Conservation (phyloP, 2,888 invertebrate species). For the Metacarcinus magister region DNA sequence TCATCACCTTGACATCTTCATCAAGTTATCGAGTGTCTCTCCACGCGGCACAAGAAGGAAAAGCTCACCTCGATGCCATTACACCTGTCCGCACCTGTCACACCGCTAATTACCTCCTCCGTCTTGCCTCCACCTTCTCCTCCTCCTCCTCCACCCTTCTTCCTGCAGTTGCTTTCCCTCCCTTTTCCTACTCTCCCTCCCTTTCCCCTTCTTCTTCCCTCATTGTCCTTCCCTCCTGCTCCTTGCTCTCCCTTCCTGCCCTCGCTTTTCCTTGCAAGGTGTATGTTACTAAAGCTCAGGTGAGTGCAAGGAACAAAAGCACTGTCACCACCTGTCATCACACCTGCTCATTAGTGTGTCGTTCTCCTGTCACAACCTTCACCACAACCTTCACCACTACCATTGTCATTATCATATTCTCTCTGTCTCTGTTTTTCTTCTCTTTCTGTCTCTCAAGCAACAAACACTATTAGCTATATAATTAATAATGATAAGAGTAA, state of each 20-base stretch:
- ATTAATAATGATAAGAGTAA: too few relatives aligned
- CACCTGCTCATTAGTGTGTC: not conserved
- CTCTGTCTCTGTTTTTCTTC: slow-evolving; percentile 3
- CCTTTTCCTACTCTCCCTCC: not conserved
- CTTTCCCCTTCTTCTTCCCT: not conserved
- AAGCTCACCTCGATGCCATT: not conserved
- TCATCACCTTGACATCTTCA: slow-evolving; percentile 26
- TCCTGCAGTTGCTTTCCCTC: not conserved
- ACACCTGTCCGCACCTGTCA: slow-evolving; percentile 34
- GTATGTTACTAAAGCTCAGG: not conserved
- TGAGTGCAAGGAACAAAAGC: not conserved
- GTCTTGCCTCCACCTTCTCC: not conserved
- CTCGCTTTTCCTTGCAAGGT: not conserved
- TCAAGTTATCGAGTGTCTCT: slow-evolving; percentile 1
- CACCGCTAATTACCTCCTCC: not conserved
- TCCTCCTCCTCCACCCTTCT: not conserved
- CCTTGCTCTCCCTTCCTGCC: not conserved
- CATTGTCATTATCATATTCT: not conserved
- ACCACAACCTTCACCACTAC: not conserved
- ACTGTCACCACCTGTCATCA: not conserved
- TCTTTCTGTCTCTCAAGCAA: not conserved
- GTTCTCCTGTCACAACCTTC: not conserved
- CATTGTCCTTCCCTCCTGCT: not conserved
- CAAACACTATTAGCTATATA: too few relatives aligned
- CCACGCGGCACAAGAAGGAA: not conserved